Conservation (phyloP, 2,797 vertebrate genomes). For the Hydrophis major region DNA sequence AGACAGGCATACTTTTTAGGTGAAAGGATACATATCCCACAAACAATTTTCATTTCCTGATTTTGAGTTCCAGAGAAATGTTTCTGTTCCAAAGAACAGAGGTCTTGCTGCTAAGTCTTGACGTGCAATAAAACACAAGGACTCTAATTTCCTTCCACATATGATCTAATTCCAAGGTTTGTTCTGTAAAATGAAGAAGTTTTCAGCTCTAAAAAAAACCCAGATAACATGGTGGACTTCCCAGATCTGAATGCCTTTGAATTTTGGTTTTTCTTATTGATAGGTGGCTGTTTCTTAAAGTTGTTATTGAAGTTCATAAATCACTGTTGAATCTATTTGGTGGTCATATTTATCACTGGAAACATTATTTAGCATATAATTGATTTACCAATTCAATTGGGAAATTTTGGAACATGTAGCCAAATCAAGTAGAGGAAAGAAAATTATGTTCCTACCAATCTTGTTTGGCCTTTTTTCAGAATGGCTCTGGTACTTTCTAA, state of each 20-base stretch:
- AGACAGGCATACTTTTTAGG: slow-evolving; percentile 62
- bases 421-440: background rate
- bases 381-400: background rate
- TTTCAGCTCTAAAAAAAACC: too few species aligned
- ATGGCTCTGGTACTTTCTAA: background rate
- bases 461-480: background rate
- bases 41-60: slow-evolving; percentile 37
- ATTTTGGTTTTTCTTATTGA: background rate
- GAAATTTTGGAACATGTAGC: background rate
- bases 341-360: background rate
- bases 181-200: background rate
- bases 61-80: slow-evolving; percentile 12
- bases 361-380: background rate
- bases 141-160: background rate
- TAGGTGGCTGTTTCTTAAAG: background rate
- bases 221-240: background rate
- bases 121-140: background rate
- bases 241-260: background rate
- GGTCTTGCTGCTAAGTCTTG: background rate
- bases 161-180: background rate
- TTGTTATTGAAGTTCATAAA: background rate
- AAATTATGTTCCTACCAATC: background rate
- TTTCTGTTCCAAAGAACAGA: slow-evolving; percentile 11
- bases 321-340: background rate
- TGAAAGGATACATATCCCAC: slow-evolving; percentile 63